Evolutionary conservation across 1,140 invertebrate species (phyloP).

Genomic region (Uloborus diversus): DNA sequence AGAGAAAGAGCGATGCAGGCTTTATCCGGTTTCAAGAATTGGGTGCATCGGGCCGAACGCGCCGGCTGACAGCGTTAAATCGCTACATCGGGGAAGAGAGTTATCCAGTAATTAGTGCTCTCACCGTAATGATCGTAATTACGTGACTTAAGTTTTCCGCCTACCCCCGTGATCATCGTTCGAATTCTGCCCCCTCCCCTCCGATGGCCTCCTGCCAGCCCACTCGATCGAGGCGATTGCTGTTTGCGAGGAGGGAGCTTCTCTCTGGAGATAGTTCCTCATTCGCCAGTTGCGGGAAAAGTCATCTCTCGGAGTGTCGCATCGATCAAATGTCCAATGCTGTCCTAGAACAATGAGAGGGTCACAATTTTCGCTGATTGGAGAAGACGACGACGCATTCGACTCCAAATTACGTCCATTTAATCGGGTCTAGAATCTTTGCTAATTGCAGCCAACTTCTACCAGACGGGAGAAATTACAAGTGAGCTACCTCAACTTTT

Average conservation of each 20-base stretch:
- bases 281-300: background rate
- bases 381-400: too few species aligned
- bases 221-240: constrained; percentile 18
- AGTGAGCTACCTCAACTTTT: too few species aligned
- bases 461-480: too few species aligned
- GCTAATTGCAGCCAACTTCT: background rate
- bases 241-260: too few species aligned
- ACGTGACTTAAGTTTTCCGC: constrained; percentile 36
- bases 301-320: background rate
- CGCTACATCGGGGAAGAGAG: constrained; percentile 35
- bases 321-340: background rate
- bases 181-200: background rate
- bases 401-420: background rate
- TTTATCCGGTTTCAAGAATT: constrained; percentile 52
- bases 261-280: too few species aligned
- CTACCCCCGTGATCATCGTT: background rate
- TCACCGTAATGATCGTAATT: constrained; percentile 55
- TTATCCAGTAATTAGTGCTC: constrained; percentile 54
- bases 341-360: background rate
- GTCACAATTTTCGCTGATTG: background rate
- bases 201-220: constrained; percentile 4
- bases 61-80: constrained; percentile 46
- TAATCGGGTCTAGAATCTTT: background rate
- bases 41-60: constrained; percentile 33
- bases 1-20: background rate